These are phyloP conservation scores for Eriosoma lanigerum DNA, from an alignment of 1,140 invertebrate genomes.

Conservation along the genomic window DNA sequence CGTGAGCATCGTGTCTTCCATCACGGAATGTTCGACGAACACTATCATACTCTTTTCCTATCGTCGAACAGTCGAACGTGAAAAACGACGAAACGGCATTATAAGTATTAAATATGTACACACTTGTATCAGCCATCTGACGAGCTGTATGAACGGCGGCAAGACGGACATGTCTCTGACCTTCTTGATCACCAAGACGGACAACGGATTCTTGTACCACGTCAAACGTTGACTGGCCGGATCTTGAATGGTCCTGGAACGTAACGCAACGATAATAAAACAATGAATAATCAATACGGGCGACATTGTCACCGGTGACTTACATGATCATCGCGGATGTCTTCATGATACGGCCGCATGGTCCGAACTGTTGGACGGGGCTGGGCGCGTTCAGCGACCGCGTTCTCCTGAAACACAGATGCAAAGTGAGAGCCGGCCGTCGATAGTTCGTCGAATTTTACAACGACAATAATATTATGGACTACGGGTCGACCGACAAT, in stretches of 20 bases:
- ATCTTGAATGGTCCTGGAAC: constrained; percentile 90
- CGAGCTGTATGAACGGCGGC: constrained; percentile 88
- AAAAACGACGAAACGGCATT: constrained; percentile 34
- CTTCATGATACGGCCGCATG: constrained; percentile 94
- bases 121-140: constrained; percentile 90
- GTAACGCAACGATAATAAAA: constrained; percentile 44
- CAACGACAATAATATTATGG: not conserved
- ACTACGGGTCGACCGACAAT: not conserved
- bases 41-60: constrained; percentile 93
- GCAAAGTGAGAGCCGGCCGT: constrained; percentile 38
- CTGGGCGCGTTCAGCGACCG: constrained; percentile 90
- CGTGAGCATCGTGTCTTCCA: constrained; percentile 77
- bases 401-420: constrained; percentile 76
- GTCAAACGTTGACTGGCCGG: constrained; percentile 92
- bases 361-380: constrained; percentile 91
- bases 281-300: not conserved
- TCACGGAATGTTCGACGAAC: constrained; percentile 85
- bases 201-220: constrained; percentile 94
- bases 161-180: constrained; percentile 86
- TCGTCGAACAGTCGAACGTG: constrained; percentile 54
- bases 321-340: constrained; percentile 94
- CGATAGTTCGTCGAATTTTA: too few species aligned
- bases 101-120: constrained; percentile 52
- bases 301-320: constrained; percentile 61
- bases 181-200: constrained; percentile 94